Conservation (phyloP, 2,888 invertebrate genomes). For the Oegoconia quadripuncta region DNA sequence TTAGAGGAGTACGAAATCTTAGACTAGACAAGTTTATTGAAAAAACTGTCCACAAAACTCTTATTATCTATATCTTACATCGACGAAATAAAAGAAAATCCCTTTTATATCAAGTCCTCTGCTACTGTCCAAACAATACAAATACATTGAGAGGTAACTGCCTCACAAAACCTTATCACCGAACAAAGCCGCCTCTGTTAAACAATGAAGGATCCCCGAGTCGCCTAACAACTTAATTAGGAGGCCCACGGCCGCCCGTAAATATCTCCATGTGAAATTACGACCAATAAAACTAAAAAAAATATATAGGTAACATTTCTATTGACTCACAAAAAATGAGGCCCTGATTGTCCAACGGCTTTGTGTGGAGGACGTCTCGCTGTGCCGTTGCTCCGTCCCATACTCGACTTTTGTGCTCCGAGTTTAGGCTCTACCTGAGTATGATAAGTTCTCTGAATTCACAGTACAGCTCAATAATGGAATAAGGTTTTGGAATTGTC, state of each 20-base stretch:
- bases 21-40: too few relatives aligned
- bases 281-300: constrained; percentile 77
- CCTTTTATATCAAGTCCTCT: constrained; percentile 36
- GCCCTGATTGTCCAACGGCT: constrained; percentile 69
- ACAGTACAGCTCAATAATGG: too few relatives aligned
- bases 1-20: too few relatives aligned
- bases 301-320: constrained; percentile 78
- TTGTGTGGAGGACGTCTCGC: constrained; percentile 70
- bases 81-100: constrained; percentile 22
- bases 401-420: constrained; percentile 36
- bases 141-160: constrained; percentile 47
- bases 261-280: constrained; percentile 77
- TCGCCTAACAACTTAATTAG: constrained; percentile 78
- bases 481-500: too few relatives aligned
- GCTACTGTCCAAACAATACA: constrained; percentile 64
- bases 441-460: constrained; percentile 21
- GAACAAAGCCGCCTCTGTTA: constrained; percentile 59
- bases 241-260: constrained; percentile 73
- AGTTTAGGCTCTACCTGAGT: constrained; percentile 22
- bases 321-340: constrained; percentile 73
- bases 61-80: constrained; percentile 3
- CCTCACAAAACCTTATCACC: constrained; percentile 55
- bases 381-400: constrained; percentile 38
- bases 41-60: too few relatives aligned
- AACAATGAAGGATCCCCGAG: constrained; percentile 66